These are phyloP conservation scores for Drosophila truncata DNA, from an alignment of 1,140 invertebrate species.

Conservation along the genomic window DNA sequence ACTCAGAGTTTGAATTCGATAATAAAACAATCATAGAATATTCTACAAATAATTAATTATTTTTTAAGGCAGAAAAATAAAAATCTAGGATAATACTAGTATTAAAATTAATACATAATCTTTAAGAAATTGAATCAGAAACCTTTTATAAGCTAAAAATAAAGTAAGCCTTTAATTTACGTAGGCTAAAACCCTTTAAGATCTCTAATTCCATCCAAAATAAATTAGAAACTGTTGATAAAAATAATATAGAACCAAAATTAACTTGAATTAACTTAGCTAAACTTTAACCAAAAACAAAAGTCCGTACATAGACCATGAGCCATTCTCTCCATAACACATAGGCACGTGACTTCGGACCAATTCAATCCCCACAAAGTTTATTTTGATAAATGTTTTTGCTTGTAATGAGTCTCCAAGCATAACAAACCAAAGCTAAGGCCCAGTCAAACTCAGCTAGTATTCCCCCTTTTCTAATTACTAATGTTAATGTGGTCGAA, in stretches of 20 bases:
- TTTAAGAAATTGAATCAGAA: not conserved
- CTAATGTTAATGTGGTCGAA: constrained; percentile 67
- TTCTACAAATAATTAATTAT: too few relatives aligned
- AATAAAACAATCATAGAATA: too few relatives aligned
- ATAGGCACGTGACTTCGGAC: constrained; percentile 8
- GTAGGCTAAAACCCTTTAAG: not conserved
- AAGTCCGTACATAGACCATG: not conserved
- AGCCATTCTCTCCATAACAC: not conserved
- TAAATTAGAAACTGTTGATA: not conserved
- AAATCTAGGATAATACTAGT: too few relatives aligned
- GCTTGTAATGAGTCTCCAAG: constrained; percentile 36
- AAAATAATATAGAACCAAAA: not conserved
- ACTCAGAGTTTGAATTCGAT: too few relatives aligned
- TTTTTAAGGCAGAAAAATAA: too few relatives aligned
- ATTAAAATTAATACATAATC: not conserved
- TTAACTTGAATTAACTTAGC: not conserved
- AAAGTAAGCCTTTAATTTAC: not conserved
- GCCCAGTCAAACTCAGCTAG: constrained; percentile 3
- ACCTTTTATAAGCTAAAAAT: not conserved
- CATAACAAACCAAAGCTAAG: constrained; percentile 25
- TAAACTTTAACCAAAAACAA: not conserved
- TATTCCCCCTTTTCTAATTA: constrained; percentile 66
- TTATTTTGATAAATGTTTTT: constrained; percentile 48
- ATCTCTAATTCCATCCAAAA: not conserved
- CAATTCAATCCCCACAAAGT: constrained; percentile 33